Base-by-base conservation (phyloP, 2,888 invertebrate species). In the Herminia tarsipennalis region DNA sequence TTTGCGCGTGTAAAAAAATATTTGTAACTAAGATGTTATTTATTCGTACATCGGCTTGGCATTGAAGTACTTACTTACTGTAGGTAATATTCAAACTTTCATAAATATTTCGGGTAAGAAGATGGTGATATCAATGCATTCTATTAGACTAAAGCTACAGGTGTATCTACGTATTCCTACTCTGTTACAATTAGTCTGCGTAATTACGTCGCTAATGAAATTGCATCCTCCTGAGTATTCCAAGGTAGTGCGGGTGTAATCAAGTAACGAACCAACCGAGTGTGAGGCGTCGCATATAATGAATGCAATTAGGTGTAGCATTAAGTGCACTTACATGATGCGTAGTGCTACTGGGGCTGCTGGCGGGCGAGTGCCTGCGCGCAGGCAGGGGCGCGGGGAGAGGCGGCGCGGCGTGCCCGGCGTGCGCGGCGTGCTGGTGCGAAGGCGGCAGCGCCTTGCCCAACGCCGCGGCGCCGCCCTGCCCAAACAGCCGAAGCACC, bases 311-410 rank as follows among this genome's bases (percentile, higher is more conserved):
- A 47, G 10, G 13, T 8, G n/a, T 29, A 39, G 28, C 38, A 48
- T 48, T 48, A 40, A 38, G 30, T 10, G 30, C 25, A 66, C 86
- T 85, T 66, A 94, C 94, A 92, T 95, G 95, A 72, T 96, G 95
- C 66, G 95, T 95, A 63, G 95, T 95, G 56, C 95, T 95, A 65
- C 95, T 95, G 34, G 96, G 96, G 78, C 96, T 94, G 80, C 96
- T 94, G 54, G 96, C 94, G 66, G 94, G 95, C 69, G 95, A 95
- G 58, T 93, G 89, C 46, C 93, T 75, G 40, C 88, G 73, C 2
- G 93, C 86, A 52, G 93, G 92, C 71, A 92, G 86, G 56, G 88
- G 80, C 0, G 87, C 83, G 42, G 93, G 92, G 5, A 41, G 36
- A 4, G 36, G 81, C 21, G 91, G 92, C 35, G 93, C 88, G 5